Conservation (phyloP, 2,113 vertebrate species). For the Ceratotherium simum region DNA sequence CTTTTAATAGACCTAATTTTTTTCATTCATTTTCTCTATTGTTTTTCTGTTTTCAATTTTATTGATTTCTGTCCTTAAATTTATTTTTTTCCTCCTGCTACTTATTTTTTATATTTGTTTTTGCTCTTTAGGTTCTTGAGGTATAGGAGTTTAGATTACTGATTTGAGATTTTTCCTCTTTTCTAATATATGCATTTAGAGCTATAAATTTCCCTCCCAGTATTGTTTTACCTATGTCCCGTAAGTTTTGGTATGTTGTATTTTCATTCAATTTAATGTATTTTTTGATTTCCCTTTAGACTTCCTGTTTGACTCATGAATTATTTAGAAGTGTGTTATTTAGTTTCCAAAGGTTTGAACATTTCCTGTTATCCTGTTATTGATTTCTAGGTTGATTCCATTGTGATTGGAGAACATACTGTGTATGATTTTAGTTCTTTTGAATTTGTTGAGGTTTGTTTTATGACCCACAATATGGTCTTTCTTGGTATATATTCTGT, state of each 20-base stretch:
- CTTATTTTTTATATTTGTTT: background rate
- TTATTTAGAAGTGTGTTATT: slow-evolving; percentile 27
- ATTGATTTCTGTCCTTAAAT: background rate
- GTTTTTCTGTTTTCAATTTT: background rate
- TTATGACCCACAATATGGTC: background rate
- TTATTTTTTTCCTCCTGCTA: background rate
- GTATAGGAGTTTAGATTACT: background rate
- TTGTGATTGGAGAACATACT: slow-evolving; percentile 7
- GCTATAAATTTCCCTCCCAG: background rate
- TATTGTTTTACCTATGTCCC: background rate
- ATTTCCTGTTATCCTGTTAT: background rate
- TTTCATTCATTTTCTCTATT: background rate
- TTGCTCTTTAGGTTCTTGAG: background rate
- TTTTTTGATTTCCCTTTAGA: background rate
- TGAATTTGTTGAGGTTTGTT: slow-evolving; percentile 5
- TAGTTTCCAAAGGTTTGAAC: background rate
- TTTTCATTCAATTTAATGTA: slow-evolving; percentile 6
- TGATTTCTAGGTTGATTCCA: slow-evolving; percentile 14
- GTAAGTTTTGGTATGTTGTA: background rate
- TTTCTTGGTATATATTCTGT: background rate
- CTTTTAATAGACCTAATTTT: background rate
- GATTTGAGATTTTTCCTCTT: background rate
- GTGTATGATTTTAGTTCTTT: background rate
- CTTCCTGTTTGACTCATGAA: slow-evolving; percentile 1
- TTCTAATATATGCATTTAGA: background rate